These are phyloP conservation scores for Calameuta filiformis DNA, from an alignment of 2,888 invertebrate species.

Conservation along the genomic window DNA sequence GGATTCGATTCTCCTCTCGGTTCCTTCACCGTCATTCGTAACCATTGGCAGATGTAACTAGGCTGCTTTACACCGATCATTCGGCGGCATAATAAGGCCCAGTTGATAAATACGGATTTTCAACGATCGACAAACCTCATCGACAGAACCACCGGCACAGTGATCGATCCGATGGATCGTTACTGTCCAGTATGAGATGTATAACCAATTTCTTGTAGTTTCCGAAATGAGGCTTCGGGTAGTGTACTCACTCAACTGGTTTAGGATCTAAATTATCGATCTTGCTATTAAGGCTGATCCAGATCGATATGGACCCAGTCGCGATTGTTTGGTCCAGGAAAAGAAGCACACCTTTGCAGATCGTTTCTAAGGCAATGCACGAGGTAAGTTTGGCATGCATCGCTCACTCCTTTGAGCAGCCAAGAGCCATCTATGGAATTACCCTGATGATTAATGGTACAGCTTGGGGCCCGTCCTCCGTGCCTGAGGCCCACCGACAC, in stretches of 20 bases:
- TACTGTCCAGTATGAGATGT: background rate
- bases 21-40: background rate
- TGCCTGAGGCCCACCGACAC: constrained; percentile 2
- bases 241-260: background rate
- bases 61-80: background rate
- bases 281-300: background rate
- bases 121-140: background rate
- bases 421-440: constrained; percentile 65
- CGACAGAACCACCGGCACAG: background rate
- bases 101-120: background rate
- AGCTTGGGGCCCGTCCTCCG: constrained; percentile 26
- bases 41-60: constrained; percentile 6
- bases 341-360: constrained; percentile 38
- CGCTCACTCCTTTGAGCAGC: constrained; percentile 58
- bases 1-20: background rate
- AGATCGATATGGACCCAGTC: background rate
- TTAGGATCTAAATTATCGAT: background rate
- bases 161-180: background rate
- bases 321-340: constrained; percentile 6
- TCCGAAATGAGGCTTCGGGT: background rate
- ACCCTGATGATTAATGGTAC: constrained; percentile 64
- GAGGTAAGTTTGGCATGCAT: constrained; percentile 60
- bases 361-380: constrained; percentile 51
- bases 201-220: background rate
- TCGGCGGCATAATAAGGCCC: background rate